Evolutionary conservation across 2,113 vertebrate genomes (phyloP).

Genomic region (Myiopsitta monachus): DNA sequence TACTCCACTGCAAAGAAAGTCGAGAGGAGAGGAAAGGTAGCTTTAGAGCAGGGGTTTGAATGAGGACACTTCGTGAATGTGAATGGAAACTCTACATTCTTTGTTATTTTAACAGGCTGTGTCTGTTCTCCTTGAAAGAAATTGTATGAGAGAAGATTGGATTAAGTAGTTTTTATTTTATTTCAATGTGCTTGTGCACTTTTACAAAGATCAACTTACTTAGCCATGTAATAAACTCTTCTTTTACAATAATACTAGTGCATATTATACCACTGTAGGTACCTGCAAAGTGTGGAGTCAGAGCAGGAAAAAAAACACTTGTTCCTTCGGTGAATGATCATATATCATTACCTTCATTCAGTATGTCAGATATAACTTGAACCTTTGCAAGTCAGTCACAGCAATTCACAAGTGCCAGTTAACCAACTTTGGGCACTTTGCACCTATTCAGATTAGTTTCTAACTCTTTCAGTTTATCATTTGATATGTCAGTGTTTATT

Average conservation of each 20-base stretch:
- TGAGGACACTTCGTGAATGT: constrained; percentile 93
- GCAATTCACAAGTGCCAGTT: constrained; percentile 51
- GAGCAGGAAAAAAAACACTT: constrained; percentile 78
- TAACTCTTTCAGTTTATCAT: constrained; percentile 42
- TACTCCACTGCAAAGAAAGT: constrained; percentile 87
- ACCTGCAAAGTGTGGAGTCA: constrained; percentile 74
- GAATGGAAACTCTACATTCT: constrained; percentile 93
- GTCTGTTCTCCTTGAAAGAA: constrained; percentile 89
- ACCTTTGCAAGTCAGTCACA: constrained; percentile 63
- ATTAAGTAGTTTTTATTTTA: constrained; percentile 93
- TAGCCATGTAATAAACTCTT: constrained; percentile 84
- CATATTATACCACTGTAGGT: constrained; percentile 75
- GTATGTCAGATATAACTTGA: constrained; percentile 66
- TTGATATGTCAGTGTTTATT: not conserved
- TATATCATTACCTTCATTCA: constrained; percentile 76
- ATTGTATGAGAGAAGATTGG: constrained; percentile 82
- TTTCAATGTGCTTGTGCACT: constrained; percentile 85
- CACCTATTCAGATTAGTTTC: not conserved
- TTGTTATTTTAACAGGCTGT: constrained; percentile 99
- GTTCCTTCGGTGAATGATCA: constrained; percentile 76
- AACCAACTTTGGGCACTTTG: constrained; percentile 59
- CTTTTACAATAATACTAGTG: constrained; percentile 80
- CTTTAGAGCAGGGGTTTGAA: constrained; percentile 88
- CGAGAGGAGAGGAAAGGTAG: constrained; percentile 86
- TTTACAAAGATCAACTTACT: constrained; percentile 87